Base-by-base conservation (phyloP, 2,797 vertebrate genomes). In the Amazona finschi region DNA sequence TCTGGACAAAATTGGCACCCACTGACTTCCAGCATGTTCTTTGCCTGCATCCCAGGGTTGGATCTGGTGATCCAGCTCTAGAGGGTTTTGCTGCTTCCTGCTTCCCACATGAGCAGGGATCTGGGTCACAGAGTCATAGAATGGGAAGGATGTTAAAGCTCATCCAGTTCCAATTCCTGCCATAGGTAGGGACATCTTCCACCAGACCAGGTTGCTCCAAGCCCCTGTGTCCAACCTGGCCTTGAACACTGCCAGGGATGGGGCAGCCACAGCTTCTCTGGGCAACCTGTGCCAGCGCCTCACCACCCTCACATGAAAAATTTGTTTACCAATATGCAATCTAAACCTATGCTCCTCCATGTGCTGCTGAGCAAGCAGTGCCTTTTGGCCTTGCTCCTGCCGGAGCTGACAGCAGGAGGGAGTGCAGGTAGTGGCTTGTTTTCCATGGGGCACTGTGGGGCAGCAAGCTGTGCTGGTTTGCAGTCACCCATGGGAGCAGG, bases 281-380 rank as follows among this genome's bases (percentile, higher is more conserved):
- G n/a, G 6, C 9, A 33, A 0, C 21, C 55, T 16, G 21, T 24
- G n/a, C n/a, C n/a, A 33, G 14, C 0, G 21, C n/a, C 14, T 57
- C n/a, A 57, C 0, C n/a, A 57, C 55, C 55, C 21, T 33, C n/a
- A 36, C 55, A 16, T 14, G n/a, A 15, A 57, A 57, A 24, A 24
- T 15, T 15, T 57, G n/a, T 11, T 57, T 33, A 22, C 55, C n/a
- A 33, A 7, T 24, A 33, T 15, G 21, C 24, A 57, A 33, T 15
- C 55, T 33, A 57, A 57, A 24, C 14, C 55, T 24, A 33, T 21
- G 8, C 1, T 8, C 25, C 38, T 39, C 25, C 19, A 4, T 1
- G 15, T 3, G 22, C 9, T 8, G 30, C 50, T 1, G 11, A 13
- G 9, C 11, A 12, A 15, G 22, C 11, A 1, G 6, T 3, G 24